Evolutionary conservation across 53 echinoderm and acorn worm species (phyloP), one percentile per base, ranked within the genome.

Genomic region (Apostichopus leukothele): DNA sequence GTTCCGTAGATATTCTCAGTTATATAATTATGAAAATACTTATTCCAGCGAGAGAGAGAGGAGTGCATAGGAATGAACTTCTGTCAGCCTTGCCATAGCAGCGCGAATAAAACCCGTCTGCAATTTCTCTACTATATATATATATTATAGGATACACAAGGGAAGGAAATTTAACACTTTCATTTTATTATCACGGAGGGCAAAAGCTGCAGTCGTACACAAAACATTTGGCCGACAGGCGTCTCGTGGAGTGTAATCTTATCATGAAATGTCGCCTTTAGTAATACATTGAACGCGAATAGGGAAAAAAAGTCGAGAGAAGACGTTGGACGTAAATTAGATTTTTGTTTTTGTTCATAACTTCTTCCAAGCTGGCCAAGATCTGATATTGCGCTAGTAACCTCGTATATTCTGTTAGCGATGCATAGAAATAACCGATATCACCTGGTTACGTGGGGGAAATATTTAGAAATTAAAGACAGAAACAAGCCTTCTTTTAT

Each of bases 241-340:
- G 63, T 63, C 63, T 63, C 63, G 63, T 51, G 1, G 79, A 12
- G 18, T 51, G 79, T 79, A 79, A 79, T 79, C 79, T 19, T 79
- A 79, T 79, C 79, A 18, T 18, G 19, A n/a, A 52, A 50, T 79
- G 79, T 79, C 79, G 79, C 79, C 79, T 50, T 5, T 51, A 51
- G 79, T 79, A 79, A 63, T 0, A 63, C 63, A 16, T 63, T 11
- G 63, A 63, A 63, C 63, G 63, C 63, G 9, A 63, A 63, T 63
- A 13, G 11, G 63, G 63, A 63, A 11, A 63, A 63, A 16, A 63
- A 63, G 39, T 39, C 39, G 16, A 63, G 16, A 63, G 63, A 63
- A 13, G 63, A 63, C 63, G 16, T 39, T 63, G 63, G 63, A 11
- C 11, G 63, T 63, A 63, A 63, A 63, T 63, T 63, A 63, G 63